A percentile compares a stretch with the other conserved stretches of the same genome.
Conservation (phyloP, 2,797 vertebrate genomes). For the Coracias cyanogaster region DNA sequence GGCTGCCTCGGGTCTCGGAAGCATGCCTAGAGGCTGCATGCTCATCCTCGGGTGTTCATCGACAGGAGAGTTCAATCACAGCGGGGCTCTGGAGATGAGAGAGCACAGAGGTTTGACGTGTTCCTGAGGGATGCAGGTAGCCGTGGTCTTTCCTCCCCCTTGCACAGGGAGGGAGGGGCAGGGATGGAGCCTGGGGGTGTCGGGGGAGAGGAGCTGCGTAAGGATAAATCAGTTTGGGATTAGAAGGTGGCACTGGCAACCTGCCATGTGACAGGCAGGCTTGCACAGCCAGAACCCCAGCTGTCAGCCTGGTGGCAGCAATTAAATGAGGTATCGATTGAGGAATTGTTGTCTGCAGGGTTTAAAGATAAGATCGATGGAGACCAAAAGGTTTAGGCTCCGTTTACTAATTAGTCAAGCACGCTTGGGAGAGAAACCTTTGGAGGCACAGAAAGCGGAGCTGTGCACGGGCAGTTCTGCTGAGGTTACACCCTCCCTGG, state of each 20-base stretch:
- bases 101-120: not conserved
- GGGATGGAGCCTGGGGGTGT: not conserved
- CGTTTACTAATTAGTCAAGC: conserved; percentile 68
- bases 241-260: conserved; percentile 54
- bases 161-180: not conserved
- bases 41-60: not conserved
- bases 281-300: conserved; percentile 47
- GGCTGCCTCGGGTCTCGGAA: not conserved
- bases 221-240: conserved; percentile 59
- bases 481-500: not conserved
- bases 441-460: not conserved
- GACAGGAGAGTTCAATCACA: fast-evolving
- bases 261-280: conserved; percentile 55
- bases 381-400: conserved; percentile 72
- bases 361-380: conserved; percentile 72
- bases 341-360: conserved; percentile 73
- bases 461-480: fast-evolving
- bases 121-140: not conserved
- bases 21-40: fast-evolving
- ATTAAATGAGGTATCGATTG: conserved; percentile 76
- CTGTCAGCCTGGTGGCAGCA: conserved; percentile 73
- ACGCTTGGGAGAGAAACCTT: conserved; percentile 13
- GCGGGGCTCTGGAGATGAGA: fast-evolving
- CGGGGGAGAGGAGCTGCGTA: not conserved
- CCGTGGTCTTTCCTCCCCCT: not conserved